Conservation (phyloP, 1,140 invertebrate genomes). For the Battus philenor region DNA sequence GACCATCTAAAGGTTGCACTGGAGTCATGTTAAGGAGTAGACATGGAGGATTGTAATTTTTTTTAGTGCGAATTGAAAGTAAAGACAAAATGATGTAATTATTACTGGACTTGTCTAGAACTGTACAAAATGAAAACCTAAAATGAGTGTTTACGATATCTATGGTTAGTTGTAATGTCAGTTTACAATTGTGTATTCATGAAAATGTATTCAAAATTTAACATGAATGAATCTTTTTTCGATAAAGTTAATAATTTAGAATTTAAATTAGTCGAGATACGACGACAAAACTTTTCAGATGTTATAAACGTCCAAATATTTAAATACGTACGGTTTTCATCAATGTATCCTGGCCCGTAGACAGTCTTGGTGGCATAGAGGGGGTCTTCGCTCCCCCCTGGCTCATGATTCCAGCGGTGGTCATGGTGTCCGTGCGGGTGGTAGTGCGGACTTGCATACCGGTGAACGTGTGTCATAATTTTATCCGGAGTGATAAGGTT, state of each 20-base stretch:
- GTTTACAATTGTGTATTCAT: slow-evolving; percentile 39
- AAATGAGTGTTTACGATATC: slow-evolving; percentile 70
- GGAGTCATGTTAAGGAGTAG: slow-evolving; percentile 1
- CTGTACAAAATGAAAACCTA: slow-evolving; percentile 59
- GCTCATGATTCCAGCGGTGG: slow-evolving; percentile 66
- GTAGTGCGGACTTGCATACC: slow-evolving; percentile 68
- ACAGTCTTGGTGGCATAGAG: slow-evolving; percentile 69
- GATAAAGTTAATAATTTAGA: neutral
- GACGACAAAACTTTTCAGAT: slow-evolving; percentile 29
- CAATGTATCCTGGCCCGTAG: slow-evolving; percentile 71
- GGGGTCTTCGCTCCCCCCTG: slow-evolving; percentile 62
- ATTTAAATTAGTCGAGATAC: slow-evolving; percentile 18
- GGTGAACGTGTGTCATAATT: slow-evolving; percentile 67
- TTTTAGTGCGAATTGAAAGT: neutral
- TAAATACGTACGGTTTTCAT: slow-evolving; percentile 71
- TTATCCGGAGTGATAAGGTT: slow-evolving; percentile 70
- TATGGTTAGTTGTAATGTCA: slow-evolving; percentile 65
- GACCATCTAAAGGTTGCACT: slow-evolving; percentile 6
- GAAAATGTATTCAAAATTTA: slow-evolving; percentile 25
- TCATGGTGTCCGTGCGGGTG: slow-evolving; percentile 63
- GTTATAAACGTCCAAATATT: slow-evolving; percentile 39
- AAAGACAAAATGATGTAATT: slow-evolving; percentile 25
- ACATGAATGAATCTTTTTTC: slow-evolving; percentile 36
- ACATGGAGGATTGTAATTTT: slow-evolving; percentile 25
- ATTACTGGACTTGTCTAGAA: slow-evolving; percentile 25